Evolutionary conservation across 2,113 vertebrate species (phyloP), one percentile per base, ranked within the genome.

Genomic region (Apodemus speciosus): DNA sequence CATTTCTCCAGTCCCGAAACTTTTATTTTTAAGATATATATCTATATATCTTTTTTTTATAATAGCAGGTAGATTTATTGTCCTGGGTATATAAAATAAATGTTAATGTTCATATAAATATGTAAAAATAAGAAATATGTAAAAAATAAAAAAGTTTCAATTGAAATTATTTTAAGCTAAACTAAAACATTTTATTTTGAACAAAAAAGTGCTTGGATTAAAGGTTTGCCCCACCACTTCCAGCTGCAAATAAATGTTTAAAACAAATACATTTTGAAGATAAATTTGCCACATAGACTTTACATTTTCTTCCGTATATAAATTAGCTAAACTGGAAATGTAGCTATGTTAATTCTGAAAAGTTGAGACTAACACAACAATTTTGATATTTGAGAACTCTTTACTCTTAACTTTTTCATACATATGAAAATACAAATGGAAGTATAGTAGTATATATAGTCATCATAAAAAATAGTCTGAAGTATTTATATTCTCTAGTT

Each of bases 91-190:
- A 15, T 92, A 91, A 92, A 95, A 87, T 56, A 72, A 40, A 71
- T 68, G 13, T 16, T n/a, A 79, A 80, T n/a, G 20, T 80, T 80
- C 8, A 25, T 80, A 3, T 51, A 58, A 80, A 3, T 80, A 80
- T 56, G 49, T n/a, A 35, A 79, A n/a, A 35, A 23, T 80, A 53
- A 56, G 35, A 75, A 16, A 32, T 76, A 49, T 7, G 21, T 88
- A 90, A 91, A 94, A 89, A 76, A 80, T 77, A 13, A 14, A 89
- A 13, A 11, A 89, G 13, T 93, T 94, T 53, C 90, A 88, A 81
- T 56, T 69, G 46, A 83, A 89, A 20, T 90, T 64, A 84, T 91
- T 89, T 92, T 87, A 92, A 86, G 32, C 4, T 93, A 66, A 83
- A 38, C 23, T 77, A 51, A 77, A 90, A 2, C 32, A 38, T 10